These are phyloP conservation scores for Acronicta alni DNA, from an alignment of 2,888 invertebrate genomes.

Conservation along the genomic window DNA sequence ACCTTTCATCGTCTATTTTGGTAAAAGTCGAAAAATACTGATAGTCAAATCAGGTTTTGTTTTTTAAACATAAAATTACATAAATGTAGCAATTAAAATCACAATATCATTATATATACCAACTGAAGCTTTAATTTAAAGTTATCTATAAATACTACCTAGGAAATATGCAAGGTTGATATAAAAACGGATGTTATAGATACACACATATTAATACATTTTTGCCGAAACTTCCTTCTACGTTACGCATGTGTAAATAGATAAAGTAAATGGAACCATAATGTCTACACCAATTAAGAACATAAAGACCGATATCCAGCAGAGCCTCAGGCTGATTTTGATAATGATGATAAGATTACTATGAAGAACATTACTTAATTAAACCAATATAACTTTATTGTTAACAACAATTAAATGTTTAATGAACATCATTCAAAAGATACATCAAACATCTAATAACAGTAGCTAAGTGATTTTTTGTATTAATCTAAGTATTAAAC, in stretches of 20 bases:
- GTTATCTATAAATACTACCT: constrained; percentile 2
- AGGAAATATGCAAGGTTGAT: constrained; percentile 55
- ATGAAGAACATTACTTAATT: too few relatives aligned
- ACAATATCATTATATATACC: not conserved
- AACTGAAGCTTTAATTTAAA: not conserved
- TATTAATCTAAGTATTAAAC: too few relatives aligned
- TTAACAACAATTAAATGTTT: too few relatives aligned
- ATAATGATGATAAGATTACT: too few relatives aligned
- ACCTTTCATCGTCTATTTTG: constrained; percentile 32
- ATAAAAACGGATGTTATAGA: constrained; percentile 39
- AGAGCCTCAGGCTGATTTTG: too few relatives aligned
- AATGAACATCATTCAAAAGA: too few relatives aligned
- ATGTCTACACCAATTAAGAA: not conserved
- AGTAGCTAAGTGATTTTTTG: too few relatives aligned
- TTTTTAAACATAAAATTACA: not conserved
- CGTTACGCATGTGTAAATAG: constrained; percentile 1
- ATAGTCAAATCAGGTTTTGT: constrained; percentile 19
- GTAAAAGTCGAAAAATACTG: constrained; percentile 1
- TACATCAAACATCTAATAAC: too few relatives aligned
- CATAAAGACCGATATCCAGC: too few relatives aligned
- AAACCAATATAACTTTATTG: too few relatives aligned
- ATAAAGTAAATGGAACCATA: constrained; percentile 10
- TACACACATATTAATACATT: constrained; percentile 32
- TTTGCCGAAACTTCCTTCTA: constrained; percentile 46
- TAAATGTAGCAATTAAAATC: not conserved